These are phyloP conservation scores for Thalassarche chlororhynchos DNA, from an alignment of 2,113 vertebrate genomes.

Conservation along the genomic window DNA sequence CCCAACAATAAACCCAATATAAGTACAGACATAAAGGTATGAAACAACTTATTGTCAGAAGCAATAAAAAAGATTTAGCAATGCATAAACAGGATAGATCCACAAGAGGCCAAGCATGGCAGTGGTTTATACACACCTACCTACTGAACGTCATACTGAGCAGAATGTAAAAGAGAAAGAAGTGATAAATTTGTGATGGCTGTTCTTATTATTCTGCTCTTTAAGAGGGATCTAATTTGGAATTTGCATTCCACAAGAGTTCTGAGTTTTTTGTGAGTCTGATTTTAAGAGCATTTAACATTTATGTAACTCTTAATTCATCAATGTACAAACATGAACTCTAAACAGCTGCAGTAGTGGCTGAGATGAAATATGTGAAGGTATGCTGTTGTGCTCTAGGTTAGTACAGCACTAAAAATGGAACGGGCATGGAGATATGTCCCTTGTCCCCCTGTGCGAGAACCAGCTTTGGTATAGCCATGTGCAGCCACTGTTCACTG, in stretches of 20 bases:
- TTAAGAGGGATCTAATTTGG: not conserved
- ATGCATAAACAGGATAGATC: constrained; percentile 53
- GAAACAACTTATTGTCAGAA: constrained; percentile 60
- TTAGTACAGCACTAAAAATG: not conserved
- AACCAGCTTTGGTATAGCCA: not conserved
- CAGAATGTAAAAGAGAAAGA: constrained; percentile 39
- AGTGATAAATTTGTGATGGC: constrained; percentile 20
- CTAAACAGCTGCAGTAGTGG: not conserved
- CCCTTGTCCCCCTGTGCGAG: not conserved
- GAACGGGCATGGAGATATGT: not conserved
- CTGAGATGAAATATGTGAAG: not conserved
- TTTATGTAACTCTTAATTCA: constrained; percentile 20
- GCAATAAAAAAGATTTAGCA: constrained; percentile 53
- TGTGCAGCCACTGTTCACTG: not conserved
- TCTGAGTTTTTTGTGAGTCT: not conserved
- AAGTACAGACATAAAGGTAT: constrained; percentile 51
- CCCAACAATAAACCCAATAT: not conserved
- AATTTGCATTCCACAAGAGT: not conserved
- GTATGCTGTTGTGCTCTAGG: not conserved
- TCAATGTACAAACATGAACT: not conserved
- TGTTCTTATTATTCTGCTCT: constrained; percentile 30
- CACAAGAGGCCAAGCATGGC: constrained; percentile 11
- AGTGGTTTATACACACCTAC: constrained; percentile 32
- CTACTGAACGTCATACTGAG: not conserved
- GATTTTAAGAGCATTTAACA: constrained; percentile 1